Evolutionary conservation across 2,888 invertebrate species (phyloP).

Genomic region (Bursaphelenchus okinawaensis): DNA sequence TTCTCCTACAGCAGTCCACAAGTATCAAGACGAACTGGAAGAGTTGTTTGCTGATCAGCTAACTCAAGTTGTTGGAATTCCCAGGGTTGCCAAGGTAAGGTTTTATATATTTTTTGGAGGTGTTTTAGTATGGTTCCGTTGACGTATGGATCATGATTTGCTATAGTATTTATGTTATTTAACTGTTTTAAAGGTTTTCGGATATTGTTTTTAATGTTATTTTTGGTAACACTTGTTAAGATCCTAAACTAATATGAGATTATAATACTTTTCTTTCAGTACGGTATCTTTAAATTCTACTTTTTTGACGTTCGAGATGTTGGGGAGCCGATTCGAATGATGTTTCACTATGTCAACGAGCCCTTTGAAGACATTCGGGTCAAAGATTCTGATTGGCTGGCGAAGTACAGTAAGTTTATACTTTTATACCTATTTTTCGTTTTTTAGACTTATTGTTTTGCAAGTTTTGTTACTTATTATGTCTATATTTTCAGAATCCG

Average conservation of each 20-base stretch:
- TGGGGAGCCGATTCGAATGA: not conserved
- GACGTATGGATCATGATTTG: no score
- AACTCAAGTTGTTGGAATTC: not conserved
- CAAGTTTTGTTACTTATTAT: not conserved
- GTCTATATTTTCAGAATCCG: not conserved
- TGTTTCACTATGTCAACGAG: not conserved
- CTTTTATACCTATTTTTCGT: not conserved
- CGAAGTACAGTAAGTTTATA: no score
- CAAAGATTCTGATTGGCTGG: not conserved
- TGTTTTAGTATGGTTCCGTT: no score
- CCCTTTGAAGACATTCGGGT: not conserved
- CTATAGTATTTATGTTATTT: no score
- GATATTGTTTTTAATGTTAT: no score
- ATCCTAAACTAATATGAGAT: no score
- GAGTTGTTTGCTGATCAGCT: not conserved
- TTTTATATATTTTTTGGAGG: not conserved
- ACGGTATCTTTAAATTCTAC: not conserved
- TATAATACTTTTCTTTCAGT: not conserved
- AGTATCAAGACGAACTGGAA: not conserved
- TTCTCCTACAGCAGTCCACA: not conserved
- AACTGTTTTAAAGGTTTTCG: no score
- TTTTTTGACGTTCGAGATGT: not conserved
- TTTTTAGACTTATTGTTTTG: no score
- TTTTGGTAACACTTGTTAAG: no score
- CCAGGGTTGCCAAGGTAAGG: not conserved